Evolutionary conservation across 2,888 invertebrate genomes (phyloP).

Genomic region (Mystacides longicornis): DNA sequence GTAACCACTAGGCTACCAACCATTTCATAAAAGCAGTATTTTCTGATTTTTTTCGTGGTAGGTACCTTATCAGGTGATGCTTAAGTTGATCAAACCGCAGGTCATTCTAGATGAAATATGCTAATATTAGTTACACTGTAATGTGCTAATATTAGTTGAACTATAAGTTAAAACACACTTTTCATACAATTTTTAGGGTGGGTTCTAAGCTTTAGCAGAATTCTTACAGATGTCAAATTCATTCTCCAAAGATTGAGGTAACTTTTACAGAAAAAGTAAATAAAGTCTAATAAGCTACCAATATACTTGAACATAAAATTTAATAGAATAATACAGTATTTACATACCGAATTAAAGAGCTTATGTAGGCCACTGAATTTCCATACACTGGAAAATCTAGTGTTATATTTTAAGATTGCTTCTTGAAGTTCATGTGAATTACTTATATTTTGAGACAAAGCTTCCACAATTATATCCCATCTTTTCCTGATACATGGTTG

Average conservation of each 20-base stretch:
- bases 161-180: too few relatives aligned
- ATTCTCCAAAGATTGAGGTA: background rate
- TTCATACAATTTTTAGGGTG: too few relatives aligned
- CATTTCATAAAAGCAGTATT: too few relatives aligned
- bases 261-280: background rate
- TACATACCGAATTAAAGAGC: conserved; percentile 58
- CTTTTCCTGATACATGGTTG: conserved; percentile 48
- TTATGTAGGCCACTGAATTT: conserved; percentile 61
- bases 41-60: too few relatives aligned
- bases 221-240: too few relatives aligned
- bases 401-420: conserved; percentile 68
- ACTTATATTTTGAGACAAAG: conserved; percentile 55
- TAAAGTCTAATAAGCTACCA: background rate
- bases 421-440: conserved; percentile 58
- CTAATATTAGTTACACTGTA: too few relatives aligned
- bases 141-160: too few relatives aligned
- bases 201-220: too few relatives aligned
- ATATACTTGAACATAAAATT: background rate
- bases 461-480: conserved; percentile 66
- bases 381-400: conserved; percentile 57
- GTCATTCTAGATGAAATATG: too few relatives aligned
- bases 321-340: background rate
- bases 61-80: too few relatives aligned
- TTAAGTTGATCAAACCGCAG: too few relatives aligned
- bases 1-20: too few relatives aligned